Evolutionary conservation across 1,140 invertebrate genomes (phyloP), one percentile per base, ranked within the genome.

Genomic region (Trachymyrmex cornetzi): DNA sequence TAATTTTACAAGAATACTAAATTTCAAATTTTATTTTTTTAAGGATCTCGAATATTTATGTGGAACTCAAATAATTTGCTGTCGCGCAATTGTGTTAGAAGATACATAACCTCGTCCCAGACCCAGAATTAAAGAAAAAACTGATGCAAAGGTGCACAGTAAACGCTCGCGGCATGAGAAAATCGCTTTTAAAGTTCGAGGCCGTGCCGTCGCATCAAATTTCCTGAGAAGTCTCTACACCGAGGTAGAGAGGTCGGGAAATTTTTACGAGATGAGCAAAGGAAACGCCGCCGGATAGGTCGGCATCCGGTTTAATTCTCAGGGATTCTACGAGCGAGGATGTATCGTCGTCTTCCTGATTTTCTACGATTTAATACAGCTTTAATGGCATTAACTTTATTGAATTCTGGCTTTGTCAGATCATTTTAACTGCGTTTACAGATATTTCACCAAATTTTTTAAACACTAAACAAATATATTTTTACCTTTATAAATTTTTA

Each of bases 141-240:
- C 38, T 63, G 11, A 24, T 48, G 16, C 38, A 30, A 77, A 48
- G 59, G 6, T 64, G 57, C 38, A 64, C 38, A 64, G 30, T 77
- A 77, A 77, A 77, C 22, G 59, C 19, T 38, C 24, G 38, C 34
- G 55, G 72, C 72, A 38, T 3, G 57, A 77, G 57, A 64, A 77
- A 64, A 77, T 77, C 38, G 57, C 38, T 77, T 77, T 77, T 77
- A 77, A 64, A 77, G 75, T 77, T 77, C 57, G 57, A 77, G 57
- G 24, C 34, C 16, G 19, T 64, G 38, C 24, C 24, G 11, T 9
- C 14, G 22, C 57, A 77, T 77, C 16, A 77, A 64, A 77, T 77
- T 64, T 64, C 22, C 57, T 48, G 16, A 7, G 30, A 38, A 12
- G 16, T 77, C 34, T 38, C 34, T 61, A 48, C 11, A 38, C 0